These are phyloP conservation scores for Numenius arquata DNA, from an alignment of 2,113 vertebrate species.

Conservation along the genomic window DNA sequence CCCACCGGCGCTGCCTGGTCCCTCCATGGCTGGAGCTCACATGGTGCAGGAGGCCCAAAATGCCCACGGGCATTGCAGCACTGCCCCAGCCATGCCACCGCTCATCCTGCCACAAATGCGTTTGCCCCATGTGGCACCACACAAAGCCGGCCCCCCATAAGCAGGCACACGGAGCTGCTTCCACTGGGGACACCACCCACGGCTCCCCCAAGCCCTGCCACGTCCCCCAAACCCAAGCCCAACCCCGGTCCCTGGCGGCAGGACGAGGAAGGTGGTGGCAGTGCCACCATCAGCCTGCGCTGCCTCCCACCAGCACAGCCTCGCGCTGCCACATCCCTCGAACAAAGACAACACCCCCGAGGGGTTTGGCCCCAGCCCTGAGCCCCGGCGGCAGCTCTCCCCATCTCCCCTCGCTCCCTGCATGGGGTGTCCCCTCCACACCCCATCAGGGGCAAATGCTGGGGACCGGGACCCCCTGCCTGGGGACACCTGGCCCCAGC, in stretches of 20 bases:
- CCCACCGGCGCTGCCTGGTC: neutral
- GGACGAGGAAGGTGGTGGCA: neutral
- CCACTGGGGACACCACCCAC: neutral
- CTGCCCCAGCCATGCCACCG: rapidly evolving
- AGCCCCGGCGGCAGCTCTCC: rapidly evolving
- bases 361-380: neutral
- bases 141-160: rapidly evolving
- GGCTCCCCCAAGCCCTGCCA: neutral
- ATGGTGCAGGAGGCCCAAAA: rapidly evolving
- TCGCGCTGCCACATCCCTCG: neutral
- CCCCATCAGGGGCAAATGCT: rapidly evolving
- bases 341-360: rapidly evolving
- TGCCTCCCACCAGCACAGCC: neutral
- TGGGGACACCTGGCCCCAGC: neutral
- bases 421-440: rapidly evolving
- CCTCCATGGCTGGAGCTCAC: rapidly evolving
- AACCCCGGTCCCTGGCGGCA: rapidly evolving
- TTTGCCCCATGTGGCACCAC: rapidly evolving
- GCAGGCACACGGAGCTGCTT: neutral
- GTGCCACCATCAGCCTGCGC: neutral
- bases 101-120: neutral
- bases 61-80: rapidly evolving
- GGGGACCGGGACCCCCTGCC: rapidly evolving
- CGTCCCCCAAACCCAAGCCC: neutral
- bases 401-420: rapidly evolving